phyloP scores from a whole-genome alignment of 2,797 vertebrate genomes.

The Scleropages formosus region DNA sequence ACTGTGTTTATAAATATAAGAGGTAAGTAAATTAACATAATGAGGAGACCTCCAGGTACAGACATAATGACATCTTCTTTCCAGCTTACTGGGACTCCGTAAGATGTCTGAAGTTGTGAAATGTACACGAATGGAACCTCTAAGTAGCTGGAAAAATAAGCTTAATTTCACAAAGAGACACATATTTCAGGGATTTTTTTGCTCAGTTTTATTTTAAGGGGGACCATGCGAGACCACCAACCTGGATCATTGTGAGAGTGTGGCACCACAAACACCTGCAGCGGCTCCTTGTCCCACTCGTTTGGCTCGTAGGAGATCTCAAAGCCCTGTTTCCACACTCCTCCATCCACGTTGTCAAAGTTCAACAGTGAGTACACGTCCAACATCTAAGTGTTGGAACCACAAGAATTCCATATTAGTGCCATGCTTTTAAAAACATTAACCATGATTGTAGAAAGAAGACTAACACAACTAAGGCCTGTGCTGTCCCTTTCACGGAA shows the following conservation, averaged over 20 bases:
- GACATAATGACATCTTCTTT: neutral
- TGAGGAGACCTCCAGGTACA: too few species aligned
- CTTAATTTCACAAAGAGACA: neutral
- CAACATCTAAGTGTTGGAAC: constrained; percentile 75
- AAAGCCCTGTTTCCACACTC: constrained; percentile 97
- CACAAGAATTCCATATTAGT: neutral
- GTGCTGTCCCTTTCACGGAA: neutral
- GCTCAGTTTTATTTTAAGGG: constrained; percentile 26
- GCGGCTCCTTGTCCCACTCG: constrained; percentile 84
- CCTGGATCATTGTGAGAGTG: constrained; percentile 98
- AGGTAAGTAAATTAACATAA: neutral
- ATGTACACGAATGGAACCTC: neutral
- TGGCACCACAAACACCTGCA: constrained; percentile 94
- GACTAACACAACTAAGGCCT: neutral
- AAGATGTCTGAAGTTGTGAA: neutral
- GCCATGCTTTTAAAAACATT: neutral
- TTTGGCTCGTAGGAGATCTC: constrained; percentile 87
- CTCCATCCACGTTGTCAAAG: constrained; percentile 92
- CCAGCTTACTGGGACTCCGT: neutral
- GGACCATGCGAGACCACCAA: constrained; percentile 56
- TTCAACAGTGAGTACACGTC: constrained; percentile 84
- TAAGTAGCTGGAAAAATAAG: neutral
- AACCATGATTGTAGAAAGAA: neutral
- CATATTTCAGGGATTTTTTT: constrained; percentile 22
- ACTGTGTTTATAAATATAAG: neutral